Base-by-base conservation (phyloP, 2,888 invertebrate genomes). In the Brenthis hecate region DNA sequence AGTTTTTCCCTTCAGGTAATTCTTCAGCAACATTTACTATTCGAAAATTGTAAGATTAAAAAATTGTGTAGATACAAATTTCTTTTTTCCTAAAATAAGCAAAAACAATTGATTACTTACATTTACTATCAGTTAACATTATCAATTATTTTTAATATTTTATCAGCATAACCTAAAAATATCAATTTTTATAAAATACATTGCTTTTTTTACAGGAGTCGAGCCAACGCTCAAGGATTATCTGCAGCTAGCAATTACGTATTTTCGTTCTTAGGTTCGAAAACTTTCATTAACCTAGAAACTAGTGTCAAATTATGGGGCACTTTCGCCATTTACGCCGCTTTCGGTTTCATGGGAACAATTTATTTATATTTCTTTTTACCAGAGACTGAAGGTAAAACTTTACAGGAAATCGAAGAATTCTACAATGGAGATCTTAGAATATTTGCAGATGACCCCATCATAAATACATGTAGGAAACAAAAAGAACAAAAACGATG, bases 341-440 rank as follows among this genome's bases (percentile, higher is more conserved):
- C 74, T 1, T 88, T 93, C 56, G 89, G 89, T 14, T 85, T 89
- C 57, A 58, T 88, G 0, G 94, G 94, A 43, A 85, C 93, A 3
- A 75, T 93, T 11, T 93, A 90, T 71, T 81, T 94, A 4, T 94
- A 93, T 78, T 91, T 93, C 77, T 88, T 87, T 69, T 77, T 94
- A 71, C 93, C 94, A 48, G 94, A 94, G 80, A 94, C 94, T 0
- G 94, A 94, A 85, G 93, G 93, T 0, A 91, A 88, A 66, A 82
- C 87, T 0, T 83, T 94, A 13, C 88, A 91, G 79, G 92, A 94
- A 74, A 93, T 94, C 14, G 94, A 94, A 77, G 80, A 83, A 0
- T 88, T 85, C 70, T 94, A 91, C 72, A 82, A 80, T 36, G 90
- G 89, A 6, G 78, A 87, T 72, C 73, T 84, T 3, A 85, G 80